These are phyloP conservation scores for Sisyra nigra DNA, from an alignment of 2,888 invertebrate genomes.

Conservation along the genomic window DNA sequence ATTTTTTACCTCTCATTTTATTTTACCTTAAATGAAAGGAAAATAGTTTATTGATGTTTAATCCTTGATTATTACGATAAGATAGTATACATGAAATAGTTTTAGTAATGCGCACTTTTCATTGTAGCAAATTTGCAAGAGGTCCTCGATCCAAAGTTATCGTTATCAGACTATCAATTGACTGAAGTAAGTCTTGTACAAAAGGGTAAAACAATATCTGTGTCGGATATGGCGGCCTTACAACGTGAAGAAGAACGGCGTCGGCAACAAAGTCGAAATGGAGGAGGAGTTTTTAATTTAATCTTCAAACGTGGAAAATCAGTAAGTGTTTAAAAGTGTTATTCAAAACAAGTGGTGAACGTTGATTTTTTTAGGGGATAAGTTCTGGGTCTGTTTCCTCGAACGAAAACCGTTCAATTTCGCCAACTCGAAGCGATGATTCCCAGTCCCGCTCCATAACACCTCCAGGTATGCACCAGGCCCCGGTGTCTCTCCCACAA, in stretches of 20 bases:
- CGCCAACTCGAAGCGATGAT: conserved; percentile 44
- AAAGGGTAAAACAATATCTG: conserved; percentile 30
- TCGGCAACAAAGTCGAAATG: conserved; percentile 30
- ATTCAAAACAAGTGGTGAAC: too few species aligned
- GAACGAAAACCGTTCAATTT: conserved; percentile 27
- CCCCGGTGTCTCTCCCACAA: conserved; percentile 15
- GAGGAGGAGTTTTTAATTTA: conserved; percentile 33
- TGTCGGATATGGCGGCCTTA: conserved; percentile 35
- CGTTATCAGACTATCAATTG: conserved; percentile 44
- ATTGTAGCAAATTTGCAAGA: conserved; percentile 39
- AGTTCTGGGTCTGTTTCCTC: conserved; percentile 26
- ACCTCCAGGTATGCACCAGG: conserved; percentile 22
- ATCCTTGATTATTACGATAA: too few species aligned
- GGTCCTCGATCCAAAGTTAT: conserved; percentile 36
- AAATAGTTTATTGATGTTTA: too few species aligned
- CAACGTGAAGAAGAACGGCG: conserved; percentile 39
- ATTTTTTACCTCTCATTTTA: too few species aligned
- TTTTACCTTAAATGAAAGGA: too few species aligned
- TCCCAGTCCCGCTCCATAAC: conserved; percentile 28
- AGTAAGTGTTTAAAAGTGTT: conserved; percentile 18
- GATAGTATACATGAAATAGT: too few species aligned
- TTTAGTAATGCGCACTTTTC: conserved; percentile 6
- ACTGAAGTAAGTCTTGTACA: conserved; percentile 45
- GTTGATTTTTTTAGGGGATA: conserved; percentile 20
- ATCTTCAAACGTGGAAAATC: conserved; percentile 30